Conservation (phyloP, 2,113 vertebrate species). For the Myiozetetes cayanensis region DNA sequence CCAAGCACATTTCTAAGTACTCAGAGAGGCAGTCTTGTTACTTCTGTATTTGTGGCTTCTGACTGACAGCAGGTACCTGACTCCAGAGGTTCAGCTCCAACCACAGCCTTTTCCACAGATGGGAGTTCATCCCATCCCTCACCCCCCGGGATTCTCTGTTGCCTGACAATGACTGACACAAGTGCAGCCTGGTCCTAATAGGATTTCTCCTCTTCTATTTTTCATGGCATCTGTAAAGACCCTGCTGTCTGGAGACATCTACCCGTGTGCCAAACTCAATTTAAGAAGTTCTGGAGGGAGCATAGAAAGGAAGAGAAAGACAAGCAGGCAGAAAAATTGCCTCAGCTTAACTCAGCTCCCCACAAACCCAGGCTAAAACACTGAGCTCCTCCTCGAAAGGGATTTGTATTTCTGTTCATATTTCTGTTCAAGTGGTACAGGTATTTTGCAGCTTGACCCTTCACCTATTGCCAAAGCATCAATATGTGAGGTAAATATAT, state of each 20-base stretch:
- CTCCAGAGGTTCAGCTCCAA: neutral
- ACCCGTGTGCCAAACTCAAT: neutral
- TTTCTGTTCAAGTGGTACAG: neutral
- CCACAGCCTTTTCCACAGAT: neutral
- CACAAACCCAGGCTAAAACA: neutral
- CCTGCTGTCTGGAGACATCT: neutral
- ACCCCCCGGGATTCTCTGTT: neutral
- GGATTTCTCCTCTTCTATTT: neutral
- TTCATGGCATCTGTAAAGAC: neutral
- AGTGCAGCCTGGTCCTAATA: neutral
- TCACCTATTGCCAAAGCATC: slow-evolving; percentile 39
- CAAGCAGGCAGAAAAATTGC: neutral
- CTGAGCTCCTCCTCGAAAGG: neutral
- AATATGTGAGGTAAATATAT: too few species aligned
- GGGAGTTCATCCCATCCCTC: neutral
- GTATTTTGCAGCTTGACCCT: neutral
- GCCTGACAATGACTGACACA: neutral
- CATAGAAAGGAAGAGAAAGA: neutral
- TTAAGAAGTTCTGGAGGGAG: neutral
- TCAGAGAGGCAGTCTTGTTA: neutral
- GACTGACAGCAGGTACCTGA: neutral
- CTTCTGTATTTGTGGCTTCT: neutral
- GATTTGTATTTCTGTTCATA: neutral
- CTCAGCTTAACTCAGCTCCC: neutral
- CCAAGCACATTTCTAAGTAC: neutral